A percentile compares a stretch with the other conserved stretches of the same genome.
Conservation (phyloP, 2,797 vertebrate species). For the Enteromius argenteus region DNA sequence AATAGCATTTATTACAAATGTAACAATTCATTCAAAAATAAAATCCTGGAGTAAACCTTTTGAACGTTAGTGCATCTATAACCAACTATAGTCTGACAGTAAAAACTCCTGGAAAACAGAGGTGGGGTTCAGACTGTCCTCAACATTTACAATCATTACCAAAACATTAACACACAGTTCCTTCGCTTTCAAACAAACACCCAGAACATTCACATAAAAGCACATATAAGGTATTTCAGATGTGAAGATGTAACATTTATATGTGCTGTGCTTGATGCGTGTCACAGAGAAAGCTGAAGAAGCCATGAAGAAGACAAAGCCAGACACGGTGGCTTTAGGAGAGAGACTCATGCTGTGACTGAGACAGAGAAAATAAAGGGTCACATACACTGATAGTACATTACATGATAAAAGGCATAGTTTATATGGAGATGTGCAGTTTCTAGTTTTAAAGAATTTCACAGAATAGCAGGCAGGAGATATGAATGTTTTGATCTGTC, state of each 20-base stretch:
- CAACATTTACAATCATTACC: background rate
- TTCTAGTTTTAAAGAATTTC: background rate
- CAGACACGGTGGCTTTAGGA: background rate
- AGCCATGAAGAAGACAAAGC: background rate
- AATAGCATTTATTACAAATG: too few species aligned
- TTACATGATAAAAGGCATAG: background rate
- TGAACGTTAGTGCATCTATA: background rate
- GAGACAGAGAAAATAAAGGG: slow-evolving; percentile 3
- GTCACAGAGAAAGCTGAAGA: background rate
- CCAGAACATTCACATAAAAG: background rate
- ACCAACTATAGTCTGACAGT: background rate
- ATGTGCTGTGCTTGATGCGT: background rate
- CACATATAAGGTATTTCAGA: background rate
- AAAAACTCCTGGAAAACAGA: background rate
- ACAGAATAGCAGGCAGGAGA: background rate
- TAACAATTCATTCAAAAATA: background rate
- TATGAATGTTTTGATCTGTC: background rate
- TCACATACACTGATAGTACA: background rate
- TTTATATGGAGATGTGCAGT: background rate
- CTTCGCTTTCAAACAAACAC: background rate
- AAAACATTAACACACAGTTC: background rate
- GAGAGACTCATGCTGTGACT: background rate
- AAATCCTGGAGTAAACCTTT: background rate
- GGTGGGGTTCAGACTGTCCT: background rate
- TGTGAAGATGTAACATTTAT: background rate